Conservation (phyloP, 1,140 invertebrate genomes). For the Oedothorax gibbosus region DNA sequence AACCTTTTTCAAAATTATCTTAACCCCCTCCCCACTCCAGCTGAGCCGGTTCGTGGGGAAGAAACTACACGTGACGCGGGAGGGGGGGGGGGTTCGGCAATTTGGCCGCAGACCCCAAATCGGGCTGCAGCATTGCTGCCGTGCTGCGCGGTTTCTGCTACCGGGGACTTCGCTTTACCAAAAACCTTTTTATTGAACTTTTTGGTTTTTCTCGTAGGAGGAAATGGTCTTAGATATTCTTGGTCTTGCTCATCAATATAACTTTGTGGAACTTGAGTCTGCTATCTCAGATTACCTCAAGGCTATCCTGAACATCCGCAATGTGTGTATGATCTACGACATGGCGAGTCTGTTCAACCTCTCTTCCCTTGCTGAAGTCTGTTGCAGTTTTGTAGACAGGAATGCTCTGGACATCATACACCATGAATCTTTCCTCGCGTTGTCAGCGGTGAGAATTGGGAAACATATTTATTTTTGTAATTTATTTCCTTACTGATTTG, state of each 20-base stretch:
- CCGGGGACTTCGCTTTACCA: neutral
- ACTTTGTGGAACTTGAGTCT: slow-evolving; percentile 89
- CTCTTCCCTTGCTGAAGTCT: slow-evolving; percentile 74
- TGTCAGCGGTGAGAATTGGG: slow-evolving; percentile 79
- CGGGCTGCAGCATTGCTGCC: no score
- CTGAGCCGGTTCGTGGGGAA: no score
- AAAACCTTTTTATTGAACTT: neutral
- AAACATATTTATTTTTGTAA: neutral
- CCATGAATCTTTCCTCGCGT: slow-evolving; percentile 84
- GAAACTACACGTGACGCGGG: no score
- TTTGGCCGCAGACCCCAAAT: no score
- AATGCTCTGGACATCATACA: slow-evolving; percentile 86
- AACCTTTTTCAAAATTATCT: no score
- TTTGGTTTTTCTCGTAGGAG: slow-evolving; percentile 72
- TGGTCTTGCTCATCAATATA: slow-evolving; percentile 93
- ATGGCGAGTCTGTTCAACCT: slow-evolving; percentile 83
- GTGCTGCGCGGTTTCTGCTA: no score
- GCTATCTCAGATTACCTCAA: slow-evolving; percentile 93
- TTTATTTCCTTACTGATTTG: neutral
- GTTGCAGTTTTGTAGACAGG: slow-evolving; percentile 84
- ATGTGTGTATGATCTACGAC: slow-evolving; percentile 94
- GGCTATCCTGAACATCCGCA: slow-evolving; percentile 85
- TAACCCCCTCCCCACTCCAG: no score
- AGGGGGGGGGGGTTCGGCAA: no score
- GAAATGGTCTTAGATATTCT: slow-evolving; percentile 88